Evolutionary conservation across 2,888 invertebrate genomes (phyloP).

Genomic region (Drosophila paranaensis): DNA sequence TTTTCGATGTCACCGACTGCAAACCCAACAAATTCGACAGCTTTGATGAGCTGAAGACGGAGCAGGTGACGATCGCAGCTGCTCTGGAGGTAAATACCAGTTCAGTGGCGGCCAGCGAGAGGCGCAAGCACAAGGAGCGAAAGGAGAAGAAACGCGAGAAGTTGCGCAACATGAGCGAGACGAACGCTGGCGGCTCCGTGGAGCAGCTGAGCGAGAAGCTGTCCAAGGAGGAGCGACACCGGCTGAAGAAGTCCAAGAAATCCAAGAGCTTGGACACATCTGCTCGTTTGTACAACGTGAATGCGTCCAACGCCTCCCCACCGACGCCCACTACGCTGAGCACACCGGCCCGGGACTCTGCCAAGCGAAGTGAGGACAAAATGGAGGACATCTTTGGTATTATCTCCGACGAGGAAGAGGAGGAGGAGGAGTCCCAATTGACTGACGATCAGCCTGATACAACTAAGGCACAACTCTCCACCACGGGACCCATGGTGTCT

Average conservation of each 20-base stretch:
- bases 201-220: slow-evolving; percentile 72
- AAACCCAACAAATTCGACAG: slow-evolving; percentile 84
- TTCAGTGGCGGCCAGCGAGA: slow-evolving; percentile 59
- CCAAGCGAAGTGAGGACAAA: slow-evolving; percentile 91
- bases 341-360: slow-evolving; percentile 2
- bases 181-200: slow-evolving; percentile 55
- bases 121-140: slow-evolving; percentile 84
- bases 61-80: slow-evolving; percentile 36
- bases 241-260: slow-evolving; percentile 87
- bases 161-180: slow-evolving; percentile 73
- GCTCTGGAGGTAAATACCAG: neutral
- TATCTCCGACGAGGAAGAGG: slow-evolving; percentile 90
- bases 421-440: slow-evolving; percentile 86
- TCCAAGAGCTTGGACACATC: slow-evolving; percentile 80
- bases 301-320: slow-evolving; percentile 20
- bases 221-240: slow-evolving; percentile 85
- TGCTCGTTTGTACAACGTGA: slow-evolving; percentile 53
- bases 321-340: slow-evolving; percentile 30
- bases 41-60: slow-evolving; percentile 86
- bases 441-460: slow-evolving; percentile 68
- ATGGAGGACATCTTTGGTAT: slow-evolving; percentile 96
- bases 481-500: slow-evolving; percentile 82
- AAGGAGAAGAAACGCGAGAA: slow-evolving; percentile 84
- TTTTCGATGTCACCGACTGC: slow-evolving; percentile 58
- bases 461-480: slow-evolving; percentile 58